Percentiles rank a stretch among this genome's conserved stretches.
These are phyloP conservation scores for Theocolax elegans DNA, from an alignment of 1,140 invertebrate genomes.

Conservation along the genomic window DNA sequence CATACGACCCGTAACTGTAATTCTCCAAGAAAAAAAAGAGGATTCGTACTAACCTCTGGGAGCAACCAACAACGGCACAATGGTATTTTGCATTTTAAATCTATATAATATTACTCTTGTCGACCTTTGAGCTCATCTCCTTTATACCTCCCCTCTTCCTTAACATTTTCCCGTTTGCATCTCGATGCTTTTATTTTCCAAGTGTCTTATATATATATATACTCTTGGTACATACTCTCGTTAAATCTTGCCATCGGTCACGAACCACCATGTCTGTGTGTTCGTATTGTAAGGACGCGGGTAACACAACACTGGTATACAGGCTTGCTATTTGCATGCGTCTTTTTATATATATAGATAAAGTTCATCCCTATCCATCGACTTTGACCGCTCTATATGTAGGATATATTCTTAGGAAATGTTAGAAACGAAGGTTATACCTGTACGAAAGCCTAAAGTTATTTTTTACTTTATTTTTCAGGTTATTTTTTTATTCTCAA, in stretches of 20 bases:
- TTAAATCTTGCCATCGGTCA: constrained; percentile 37
- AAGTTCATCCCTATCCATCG: not conserved
- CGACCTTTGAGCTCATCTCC: not conserved
- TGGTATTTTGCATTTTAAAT: not conserved
- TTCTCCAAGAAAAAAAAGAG: not conserved
- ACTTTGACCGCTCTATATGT: constrained; percentile 31
- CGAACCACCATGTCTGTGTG: not conserved
- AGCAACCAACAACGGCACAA: too few relatives aligned
- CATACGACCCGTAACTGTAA: not conserved
- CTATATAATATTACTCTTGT: not conserved
- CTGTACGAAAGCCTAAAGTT: too few relatives aligned
- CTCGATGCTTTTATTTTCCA: constrained; percentile 1
- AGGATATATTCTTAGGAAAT: not conserved
- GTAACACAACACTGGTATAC: constrained; percentile 1
- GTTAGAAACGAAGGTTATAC: too few relatives aligned
- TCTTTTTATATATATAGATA: constrained; percentile 15
- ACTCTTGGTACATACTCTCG: not conserved
- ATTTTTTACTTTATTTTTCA: too few relatives aligned
- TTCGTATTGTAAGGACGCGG: not conserved
- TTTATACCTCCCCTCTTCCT: not conserved
- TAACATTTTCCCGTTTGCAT: not conserved
- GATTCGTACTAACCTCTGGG: not conserved
- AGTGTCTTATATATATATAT: not conserved
- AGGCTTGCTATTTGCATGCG: constrained; percentile 23
- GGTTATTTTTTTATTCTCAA: too few relatives aligned